A percentile compares a stretch with the other conserved stretches of the same genome.
These are phyloP conservation scores for Scolopax bukidnonensis DNA, from an alignment of 2,797 vertebrate species.

Conservation along the genomic window DNA sequence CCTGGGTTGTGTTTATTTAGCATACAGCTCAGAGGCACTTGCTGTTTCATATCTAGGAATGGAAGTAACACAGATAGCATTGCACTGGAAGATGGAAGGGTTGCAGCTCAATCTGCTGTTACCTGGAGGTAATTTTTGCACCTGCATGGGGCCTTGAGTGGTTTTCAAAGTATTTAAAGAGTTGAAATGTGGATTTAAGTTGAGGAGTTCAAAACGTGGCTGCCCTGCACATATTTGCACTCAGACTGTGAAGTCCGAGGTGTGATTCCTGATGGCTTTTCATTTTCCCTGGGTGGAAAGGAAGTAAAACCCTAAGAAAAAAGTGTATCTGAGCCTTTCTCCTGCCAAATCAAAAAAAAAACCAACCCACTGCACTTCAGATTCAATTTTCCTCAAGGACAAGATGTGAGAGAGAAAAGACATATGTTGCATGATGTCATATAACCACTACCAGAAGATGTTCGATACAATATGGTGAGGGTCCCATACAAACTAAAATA, in stretches of 20 bases:
- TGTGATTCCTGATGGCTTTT: background rate
- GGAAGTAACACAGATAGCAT: background rate
- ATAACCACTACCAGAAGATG: background rate
- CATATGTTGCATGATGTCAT: background rate
- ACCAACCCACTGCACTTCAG: background rate
- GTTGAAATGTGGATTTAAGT: background rate
- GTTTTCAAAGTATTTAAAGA: background rate
- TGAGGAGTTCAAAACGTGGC: background rate
- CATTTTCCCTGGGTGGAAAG: background rate
- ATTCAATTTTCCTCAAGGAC: background rate
- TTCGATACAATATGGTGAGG: background rate
- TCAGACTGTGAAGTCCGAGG: background rate
- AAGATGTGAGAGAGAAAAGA: background rate
- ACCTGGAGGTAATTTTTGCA: constrained; percentile 32
- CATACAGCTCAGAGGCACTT: constrained; percentile 37
- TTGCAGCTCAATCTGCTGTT: background rate
- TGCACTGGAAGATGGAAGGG: background rate
- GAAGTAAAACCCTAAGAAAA: background rate
- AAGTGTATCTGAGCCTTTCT: background rate
- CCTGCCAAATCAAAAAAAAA: background rate
- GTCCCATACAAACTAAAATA: background rate
- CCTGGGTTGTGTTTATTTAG: constrained; percentile 62
- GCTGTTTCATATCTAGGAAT: constrained; percentile 43
- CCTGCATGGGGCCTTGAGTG: background rate
- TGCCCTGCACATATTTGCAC: background rate